A percentile compares a stretch with the other conserved stretches of the same genome.
These are phyloP conservation scores for Enteromius paludinosus DNA, from an alignment of 2,797 vertebrate genomes.

Conservation along the genomic window DNA sequence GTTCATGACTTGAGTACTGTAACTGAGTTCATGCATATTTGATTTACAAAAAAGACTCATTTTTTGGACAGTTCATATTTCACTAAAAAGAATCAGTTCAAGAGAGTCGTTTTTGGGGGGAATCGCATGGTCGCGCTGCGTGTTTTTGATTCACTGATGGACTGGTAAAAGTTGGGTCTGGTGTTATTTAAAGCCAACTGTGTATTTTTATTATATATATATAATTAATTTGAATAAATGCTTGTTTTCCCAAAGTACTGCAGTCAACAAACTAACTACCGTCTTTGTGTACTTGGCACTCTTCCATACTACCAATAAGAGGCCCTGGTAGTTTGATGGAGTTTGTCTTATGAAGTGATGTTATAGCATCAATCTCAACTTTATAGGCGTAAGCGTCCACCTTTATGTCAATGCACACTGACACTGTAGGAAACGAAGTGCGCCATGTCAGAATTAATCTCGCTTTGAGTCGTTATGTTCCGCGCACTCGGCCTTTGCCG, in stretches of 20 bases:
- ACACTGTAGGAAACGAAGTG: constrained; percentile 13
- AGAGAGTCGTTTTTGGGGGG: neutral
- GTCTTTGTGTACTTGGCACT: neutral
- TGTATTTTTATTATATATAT: neutral
- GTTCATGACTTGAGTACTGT: no score
- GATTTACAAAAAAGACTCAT: neutral
- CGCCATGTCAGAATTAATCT: constrained; percentile 24
- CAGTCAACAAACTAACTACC: neutral
- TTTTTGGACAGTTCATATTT: neutral
- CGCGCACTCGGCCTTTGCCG: neutral
- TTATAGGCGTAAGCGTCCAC: neutral
- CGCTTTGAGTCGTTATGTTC: neutral
- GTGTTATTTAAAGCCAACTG: neutral
- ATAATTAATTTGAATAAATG: neutral
- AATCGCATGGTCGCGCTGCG: neutral
- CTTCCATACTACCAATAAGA: neutral
- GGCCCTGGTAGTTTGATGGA: constrained; percentile 16
- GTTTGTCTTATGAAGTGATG: constrained; percentile 23
- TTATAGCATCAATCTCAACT: constrained; percentile 10
- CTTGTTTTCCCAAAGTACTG: neutral
- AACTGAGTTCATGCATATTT: neutral
- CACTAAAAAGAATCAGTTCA: neutral
- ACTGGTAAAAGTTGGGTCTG: neutral
- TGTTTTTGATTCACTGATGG: neutral
- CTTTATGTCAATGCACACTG: constrained; percentile 5